A percentile compares a stretch with the other conserved stretches of the same genome.
phyloP scores from a whole-genome alignment of 2,797 vertebrate genomes.

The Chaunax sp. region DNA sequence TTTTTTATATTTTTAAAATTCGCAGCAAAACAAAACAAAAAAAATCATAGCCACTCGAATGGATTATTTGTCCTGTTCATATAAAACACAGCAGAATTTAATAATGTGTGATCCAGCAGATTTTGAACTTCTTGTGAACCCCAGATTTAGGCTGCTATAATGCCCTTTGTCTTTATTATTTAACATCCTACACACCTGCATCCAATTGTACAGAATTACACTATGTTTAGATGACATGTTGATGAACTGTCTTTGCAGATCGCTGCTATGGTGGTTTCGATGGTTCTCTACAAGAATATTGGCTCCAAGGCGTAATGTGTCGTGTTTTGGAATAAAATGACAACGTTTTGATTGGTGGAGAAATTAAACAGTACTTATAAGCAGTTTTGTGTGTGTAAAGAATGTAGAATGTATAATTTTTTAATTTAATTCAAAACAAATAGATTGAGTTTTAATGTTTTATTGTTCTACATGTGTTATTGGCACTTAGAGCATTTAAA shows the following conservation, averaged over 20 bases:
- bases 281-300: conserved; percentile 73
- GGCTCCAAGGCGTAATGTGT: conserved; percentile 22
- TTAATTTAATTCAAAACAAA: conserved; percentile 14
- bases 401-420: background rate
- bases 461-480: background rate
- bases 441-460: background rate
- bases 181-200: background rate
- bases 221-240: conserved; percentile 3
- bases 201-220: background rate
- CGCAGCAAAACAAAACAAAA: background rate
- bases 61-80: too few relatives aligned
- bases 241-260: conserved; percentile 64
- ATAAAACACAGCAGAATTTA: background rate
- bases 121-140: background rate
- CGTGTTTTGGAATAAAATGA: background rate
- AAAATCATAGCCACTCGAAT: background rate
- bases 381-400: background rate
- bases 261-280: conserved; percentile 81
- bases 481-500: background rate
- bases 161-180: background rate
- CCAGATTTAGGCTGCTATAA: too few relatives aligned
- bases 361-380: background rate
- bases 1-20: background rate
- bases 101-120: background rate
- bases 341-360: background rate